These are phyloP conservation scores for Drosophila sordidula DNA, from an alignment of 2,888 invertebrate species.

Conservation along the genomic window DNA sequence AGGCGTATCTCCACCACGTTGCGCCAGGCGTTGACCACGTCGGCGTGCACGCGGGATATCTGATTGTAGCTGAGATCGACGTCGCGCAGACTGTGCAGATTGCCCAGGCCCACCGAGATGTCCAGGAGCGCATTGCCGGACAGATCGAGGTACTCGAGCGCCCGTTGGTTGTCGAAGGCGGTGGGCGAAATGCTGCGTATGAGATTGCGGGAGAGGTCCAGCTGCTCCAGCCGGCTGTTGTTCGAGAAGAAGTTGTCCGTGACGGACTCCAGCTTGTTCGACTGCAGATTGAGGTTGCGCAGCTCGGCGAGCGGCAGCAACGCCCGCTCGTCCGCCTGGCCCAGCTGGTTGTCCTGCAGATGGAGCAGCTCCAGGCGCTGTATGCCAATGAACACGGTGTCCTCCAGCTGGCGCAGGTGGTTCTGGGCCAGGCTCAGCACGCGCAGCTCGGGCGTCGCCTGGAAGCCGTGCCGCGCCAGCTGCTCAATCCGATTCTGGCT, in stretches of 20 bases:
- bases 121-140: conserved; percentile 91
- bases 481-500: conserved; percentile 91
- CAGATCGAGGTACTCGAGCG: conserved; percentile 90
- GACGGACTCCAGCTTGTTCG: conserved; percentile 90
- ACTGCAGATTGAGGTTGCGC: conserved; percentile 90
- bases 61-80: conserved; percentile 93
- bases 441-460: conserved; percentile 88
- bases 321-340: conserved; percentile 88
- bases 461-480: conserved; percentile 88
- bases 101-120: conserved; percentile 90
- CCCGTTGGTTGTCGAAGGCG: conserved; percentile 88
- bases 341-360: conserved; percentile 90
- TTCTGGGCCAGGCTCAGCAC: conserved; percentile 91
- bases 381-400: conserved; percentile 89
- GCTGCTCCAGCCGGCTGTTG: conserved; percentile 87
- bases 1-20: conserved; percentile 90
- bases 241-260: conserved; percentile 89
- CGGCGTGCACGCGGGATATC: conserved; percentile 89
- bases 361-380: conserved; percentile 90
- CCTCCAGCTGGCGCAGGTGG: conserved; percentile 89
- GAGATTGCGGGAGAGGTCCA: conserved; percentile 92
- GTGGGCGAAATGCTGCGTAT: conserved; percentile 89
- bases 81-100: conserved; percentile 89
- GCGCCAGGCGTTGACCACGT: conserved; percentile 89
- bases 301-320: conserved; percentile 88